Evolutionary conservation across 2,113 vertebrate species (phyloP), one percentile per base, ranked within the genome.

Genomic region (Lepus europaeus): DNA sequence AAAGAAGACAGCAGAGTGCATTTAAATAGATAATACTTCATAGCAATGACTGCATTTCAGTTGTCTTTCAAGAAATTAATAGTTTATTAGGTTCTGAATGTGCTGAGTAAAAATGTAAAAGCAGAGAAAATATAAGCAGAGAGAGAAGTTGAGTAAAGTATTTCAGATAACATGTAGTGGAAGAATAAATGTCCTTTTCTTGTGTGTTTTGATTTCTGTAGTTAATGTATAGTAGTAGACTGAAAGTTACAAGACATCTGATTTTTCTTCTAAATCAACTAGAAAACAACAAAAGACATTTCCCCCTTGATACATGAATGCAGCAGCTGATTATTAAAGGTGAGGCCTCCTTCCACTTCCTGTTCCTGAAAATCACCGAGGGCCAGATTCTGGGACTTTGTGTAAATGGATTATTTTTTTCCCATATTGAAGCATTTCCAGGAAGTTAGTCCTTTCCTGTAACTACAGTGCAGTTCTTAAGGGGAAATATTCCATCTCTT

Each of bases 241-340:
- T 85, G 63, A 87, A 87, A 80, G 12, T 23, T 33, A 13, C 23
- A 66, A 76, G 53, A 68, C 12, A 61, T 63, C 20, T 74, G 1
- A 16, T 20, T 76, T 64, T 27, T 17, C 27, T 72, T 85, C n/a
- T 45, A 89, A 94, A 93, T 83, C 29, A 87, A 73, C 14, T 87
- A 63, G 22, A 68, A 95, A 87, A 49, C 23, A 84, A 31, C 61
- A 19, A 27, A 78, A 45, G 6, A 10, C 0, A 2, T 45, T 49
- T 86, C 5, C 25, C 69, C 19, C 33, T 86, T 70, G 10, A 66
- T 45, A n/a, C 6, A 45, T 13, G 3, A 29, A 74, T 89, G 25
- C 14, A 74, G 11, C 22, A 45, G 87, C 19, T 49, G n/a, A 53
- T 56, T 3, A 23, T 82, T 61, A 36, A 9, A 87, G 63, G 16